Evolutionary conservation across 2,888 invertebrate species (phyloP), one percentile per base, ranked within the genome.

Genomic region (Clivina fossor): DNA sequence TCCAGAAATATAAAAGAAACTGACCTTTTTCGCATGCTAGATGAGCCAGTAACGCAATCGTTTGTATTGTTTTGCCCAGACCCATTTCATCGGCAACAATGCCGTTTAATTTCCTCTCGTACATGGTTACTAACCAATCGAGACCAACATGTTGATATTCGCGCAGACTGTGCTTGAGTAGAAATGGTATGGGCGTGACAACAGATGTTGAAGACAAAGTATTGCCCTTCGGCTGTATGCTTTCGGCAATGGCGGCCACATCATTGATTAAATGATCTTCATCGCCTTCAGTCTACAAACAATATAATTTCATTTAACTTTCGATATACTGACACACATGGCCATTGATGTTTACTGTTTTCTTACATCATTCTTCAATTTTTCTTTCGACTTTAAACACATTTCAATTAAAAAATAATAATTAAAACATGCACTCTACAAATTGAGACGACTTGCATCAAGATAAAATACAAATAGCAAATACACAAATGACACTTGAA

Each of bases 81-180:
- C 95, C 95, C 95, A 96, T 96, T 78, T 95, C 95, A 76, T 96
- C 95, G 9, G 95, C 95, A 53, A 97, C 80, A 70, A 97, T 96
- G 59, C 96, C 97, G 76, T 97, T 98, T 59, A 98, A 78, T 70
- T 92, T 89, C 67, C 94, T 86, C 66, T 95, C 92, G 71, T 90
- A 90, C 90, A 98, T 93, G 8, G 96, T 93, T 50, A 93, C 94
- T 65, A 97, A 78, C 97, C 97, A 97, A 75, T 97, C 95, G 66
- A 97, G 80, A 46, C 97, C 97, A 71, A 97, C 94, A 74, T 95
- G 94, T 76, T 95, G 97, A 76, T 97, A 97, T 76, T 97, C 97
- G 66, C 97, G 83, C 64, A 97, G 78, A 57, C 83, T 77, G 74
- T 94, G 93, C 71, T 92, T 91, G 64, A 99, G 76, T 68, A 99